Percentiles rank a stretch among this genome's conserved stretches.
Conservation (phyloP, 2,888 invertebrate species). For the Drosophila rellima region DNA sequence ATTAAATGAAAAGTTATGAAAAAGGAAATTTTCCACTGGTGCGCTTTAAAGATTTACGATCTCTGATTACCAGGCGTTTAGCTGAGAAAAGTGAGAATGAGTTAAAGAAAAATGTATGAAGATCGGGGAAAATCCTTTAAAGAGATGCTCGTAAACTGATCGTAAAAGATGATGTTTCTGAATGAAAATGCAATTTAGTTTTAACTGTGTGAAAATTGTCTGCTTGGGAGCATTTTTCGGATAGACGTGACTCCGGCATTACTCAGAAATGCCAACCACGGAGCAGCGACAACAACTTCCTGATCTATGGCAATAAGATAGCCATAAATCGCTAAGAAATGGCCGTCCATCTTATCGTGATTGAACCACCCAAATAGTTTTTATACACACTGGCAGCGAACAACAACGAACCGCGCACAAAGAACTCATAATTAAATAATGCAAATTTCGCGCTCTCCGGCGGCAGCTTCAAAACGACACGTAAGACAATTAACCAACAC, state of each 20-base stretch:
- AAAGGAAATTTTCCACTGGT: constrained; percentile 38
- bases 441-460: constrained; percentile 65
- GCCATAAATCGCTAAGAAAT: constrained; percentile 62
- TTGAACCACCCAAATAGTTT: constrained; percentile 65
- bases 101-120: constrained; percentile 30
- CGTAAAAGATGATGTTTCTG: constrained; percentile 59
- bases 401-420: constrained; percentile 37
- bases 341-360: constrained; percentile 65
- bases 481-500: constrained; percentile 48
- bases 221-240: constrained; percentile 13
- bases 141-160: constrained; percentile 25
- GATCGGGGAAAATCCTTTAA: constrained; percentile 28
- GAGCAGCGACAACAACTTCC: constrained; percentile 49
- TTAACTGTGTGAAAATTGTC: constrained; percentile 69
- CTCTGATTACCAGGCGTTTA: constrained; percentile 62
- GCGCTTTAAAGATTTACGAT: constrained; percentile 58
- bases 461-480: constrained; percentile 61
- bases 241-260: constrained; percentile 18
- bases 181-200: constrained; percentile 53
- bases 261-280: constrained; percentile 39
- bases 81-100: constrained; percentile 63
- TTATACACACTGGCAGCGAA: constrained; percentile 11
- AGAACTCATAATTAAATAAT: constrained; percentile 80
- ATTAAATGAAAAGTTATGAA: constrained; percentile 82
- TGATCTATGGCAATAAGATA: constrained; percentile 61